These are phyloP conservation scores for Salvator merianae DNA, from an alignment of 2,113 vertebrate genomes.

Conservation along the genomic window DNA sequence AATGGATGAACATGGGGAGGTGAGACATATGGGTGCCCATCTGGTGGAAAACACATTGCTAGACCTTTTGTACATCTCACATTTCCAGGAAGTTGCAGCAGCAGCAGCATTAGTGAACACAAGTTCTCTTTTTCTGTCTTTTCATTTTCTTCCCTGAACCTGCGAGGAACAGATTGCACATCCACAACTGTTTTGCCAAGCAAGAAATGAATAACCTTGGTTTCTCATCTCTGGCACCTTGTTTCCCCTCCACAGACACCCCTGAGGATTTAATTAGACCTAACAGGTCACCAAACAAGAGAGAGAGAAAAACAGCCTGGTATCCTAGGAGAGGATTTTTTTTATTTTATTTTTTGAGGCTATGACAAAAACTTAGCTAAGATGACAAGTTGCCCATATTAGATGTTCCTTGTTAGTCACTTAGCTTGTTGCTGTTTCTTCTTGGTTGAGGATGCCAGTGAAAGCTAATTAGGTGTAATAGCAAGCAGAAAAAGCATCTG, in stretches of 20 bases:
- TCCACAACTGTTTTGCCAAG: constrained; percentile 69
- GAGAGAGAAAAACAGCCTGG: constrained; percentile 31
- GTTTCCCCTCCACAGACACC: constrained; percentile 30
- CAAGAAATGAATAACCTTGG: constrained; percentile 69
- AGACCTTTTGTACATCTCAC: constrained; percentile 67
- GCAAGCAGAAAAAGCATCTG: not conserved
- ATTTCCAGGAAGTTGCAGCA: constrained; percentile 65
- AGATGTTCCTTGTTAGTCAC: constrained; percentile 29
- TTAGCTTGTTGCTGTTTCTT: constrained; percentile 6
- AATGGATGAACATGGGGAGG: constrained; percentile 64
- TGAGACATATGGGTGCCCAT: constrained; percentile 71
- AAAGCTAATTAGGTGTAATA: not conserved
- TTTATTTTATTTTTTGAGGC: not conserved
- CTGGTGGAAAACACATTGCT: constrained; percentile 65
- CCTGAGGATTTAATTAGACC: constrained; percentile 64
- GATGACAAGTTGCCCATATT: constrained; percentile 38
- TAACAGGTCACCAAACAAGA: constrained; percentile 54
- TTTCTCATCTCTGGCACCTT: constrained; percentile 68
- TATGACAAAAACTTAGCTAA: constrained; percentile 3
- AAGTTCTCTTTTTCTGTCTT: constrained; percentile 55
- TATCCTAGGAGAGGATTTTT: constrained; percentile 27
- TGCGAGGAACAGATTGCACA: constrained; percentile 70
- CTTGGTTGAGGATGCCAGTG: constrained; percentile 15
- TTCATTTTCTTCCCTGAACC: constrained; percentile 24
- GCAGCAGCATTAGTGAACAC: constrained; percentile 57